Evolutionary conservation across 1,140 invertebrate genomes (phyloP).

Genomic region (Calosoma granatense): DNA sequence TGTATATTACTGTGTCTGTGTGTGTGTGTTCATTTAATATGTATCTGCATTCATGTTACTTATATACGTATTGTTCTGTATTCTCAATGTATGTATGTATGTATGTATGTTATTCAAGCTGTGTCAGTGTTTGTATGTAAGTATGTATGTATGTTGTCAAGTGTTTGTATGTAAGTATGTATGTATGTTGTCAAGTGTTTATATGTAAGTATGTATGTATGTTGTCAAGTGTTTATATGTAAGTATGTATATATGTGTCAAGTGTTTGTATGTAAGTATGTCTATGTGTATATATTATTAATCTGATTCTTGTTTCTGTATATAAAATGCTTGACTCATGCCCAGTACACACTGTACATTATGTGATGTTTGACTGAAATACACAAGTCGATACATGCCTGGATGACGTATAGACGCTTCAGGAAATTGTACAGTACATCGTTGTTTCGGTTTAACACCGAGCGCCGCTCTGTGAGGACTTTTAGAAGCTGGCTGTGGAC

Average conservation of each 20-base stretch:
- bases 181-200: background rate
- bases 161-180: background rate
- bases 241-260: background rate
- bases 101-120: too few species aligned
- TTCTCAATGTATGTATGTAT: too few species aligned
- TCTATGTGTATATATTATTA: background rate
- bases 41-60: too few species aligned
- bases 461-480: constrained; percentile 13
- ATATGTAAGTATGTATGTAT: background rate
- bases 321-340: constrained; percentile 26
- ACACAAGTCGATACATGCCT: constrained; percentile 61
- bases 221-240: background rate
- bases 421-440: constrained; percentile 40
- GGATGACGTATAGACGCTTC: constrained; percentile 41
- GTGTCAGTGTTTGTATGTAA: background rate
- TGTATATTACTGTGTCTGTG: too few species aligned
- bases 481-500: constrained; percentile 21
- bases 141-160: background rate
- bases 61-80: background rate
- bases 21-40: too few species aligned
- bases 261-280: background rate
- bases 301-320: background rate
- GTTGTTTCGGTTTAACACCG: constrained; percentile 19
- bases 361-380: constrained; percentile 58
- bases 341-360: constrained; percentile 48